Base-by-base conservation (phyloP, 1,140 invertebrate species). In the Cydia fagiglandana region DNA sequence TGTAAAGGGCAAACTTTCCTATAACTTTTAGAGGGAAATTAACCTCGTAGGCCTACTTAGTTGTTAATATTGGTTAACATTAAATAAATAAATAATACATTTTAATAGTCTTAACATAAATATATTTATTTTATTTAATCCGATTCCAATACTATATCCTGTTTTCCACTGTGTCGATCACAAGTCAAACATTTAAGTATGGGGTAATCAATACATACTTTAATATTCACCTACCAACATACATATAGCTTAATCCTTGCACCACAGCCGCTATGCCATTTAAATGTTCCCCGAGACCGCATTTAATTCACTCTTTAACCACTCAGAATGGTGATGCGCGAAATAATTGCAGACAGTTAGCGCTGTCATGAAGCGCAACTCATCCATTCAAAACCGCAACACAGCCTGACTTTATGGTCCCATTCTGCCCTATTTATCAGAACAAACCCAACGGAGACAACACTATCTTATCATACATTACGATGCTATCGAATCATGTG, bases 341-440 rank as follows among this genome's bases (percentile, higher is more conserved):
- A 70, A 70, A 70, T 70, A 45, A 70, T 70, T 70, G 66, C 66
- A 45, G n/a, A 70, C 66, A 38, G 64, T 68, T 68, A 68, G 64
- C 15, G 30, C 64, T 34, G 64, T 68, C 64, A 68, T 68, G 66
- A 70, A 45, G 66, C 34, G 38, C 34, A 41, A 70, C 66, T 70
- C 66, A 45, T 70, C 34, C 1, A 70, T 70, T 70, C 34, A 45
- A 70, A 70, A 41, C 64, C 64, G 30, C 66, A 17, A 12, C 34
- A n/a, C 34, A 17, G 9, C 30, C 34, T 38, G 66, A 41, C 66
- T 70, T n/a, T 17, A 7, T 12, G 15, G 66, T 70, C 66, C 34
- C 34, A 17, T 70, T 70, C 66, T 34, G 13, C 2, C 34, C 5
- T 38, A 17, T 38, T 28, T 17, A 7, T 17, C 7, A 70, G 15